Base-by-base conservation (phyloP, 2,888 invertebrate species). In the Petrophora chlorosata region DNA sequence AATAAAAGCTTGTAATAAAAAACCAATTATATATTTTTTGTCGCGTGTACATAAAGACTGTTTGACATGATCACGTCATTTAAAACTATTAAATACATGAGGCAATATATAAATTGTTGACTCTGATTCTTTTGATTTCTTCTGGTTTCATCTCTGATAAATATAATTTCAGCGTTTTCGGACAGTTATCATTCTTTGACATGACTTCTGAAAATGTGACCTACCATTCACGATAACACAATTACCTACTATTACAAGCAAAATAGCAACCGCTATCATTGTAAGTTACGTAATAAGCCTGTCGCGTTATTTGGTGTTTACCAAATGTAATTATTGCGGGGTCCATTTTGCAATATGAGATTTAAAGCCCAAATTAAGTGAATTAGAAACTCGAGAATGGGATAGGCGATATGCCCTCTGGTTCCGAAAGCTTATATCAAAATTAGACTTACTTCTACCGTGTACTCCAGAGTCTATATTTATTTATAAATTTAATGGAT, bases 261-360 rank as follows among this genome's bases (percentile, higher is more conserved):
- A 19, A 19, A 19, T 39, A 23, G 5, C n/a, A 15, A 5, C 26
- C 36, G 9, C 17, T 16, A 32, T 45, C 28, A 28, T 9, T 10
- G 12, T n/a, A 15, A 15, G 8, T 23, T 39, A 33, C 13, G 23
- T 38, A 43, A 43, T 43, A 47, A 10, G 46, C 17, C 13, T 25
- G 7, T 10, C 14, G 5, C 29, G 3, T 39, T 46, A 23, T 7
- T 9, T 28, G 41, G 13, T 86, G 81, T 88, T 84, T 84, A 70
- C 76, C 63, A 86, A 90, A 90, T 82, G 75, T 75, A 88, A 89
- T 89, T 89, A 89, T 82, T 84, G 74, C 73, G 65, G 64, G 80
- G 82, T 82, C 84, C 86, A 86, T 85, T 85, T 77, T 73, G 82
- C 80, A 85, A 85, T 87, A 89, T 87, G 85, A 88, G 89, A 88